Base-by-base conservation (phyloP, 2,113 vertebrate genomes). In the Myxocyprinus asiaticus region DNA sequence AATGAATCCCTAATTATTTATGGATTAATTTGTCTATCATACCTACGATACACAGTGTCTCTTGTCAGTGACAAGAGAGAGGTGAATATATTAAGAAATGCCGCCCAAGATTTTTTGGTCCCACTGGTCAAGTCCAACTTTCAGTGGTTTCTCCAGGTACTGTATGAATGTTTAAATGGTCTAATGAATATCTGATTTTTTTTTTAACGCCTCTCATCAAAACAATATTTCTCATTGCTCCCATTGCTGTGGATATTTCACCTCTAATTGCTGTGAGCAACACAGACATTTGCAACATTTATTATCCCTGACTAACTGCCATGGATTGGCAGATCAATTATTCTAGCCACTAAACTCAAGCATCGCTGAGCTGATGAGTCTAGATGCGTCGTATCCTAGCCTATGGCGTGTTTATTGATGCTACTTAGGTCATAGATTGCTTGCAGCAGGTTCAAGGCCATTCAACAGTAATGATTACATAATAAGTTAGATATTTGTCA, bases 401-500 rank as follows among this genome's bases (percentile, higher is more conserved):
- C 69, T 67, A 5, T 4, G 69, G 70, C 22, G n/a, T 42, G 33
- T n/a, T 12, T 67, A 59, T 59, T 67, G 79, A 73, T 59, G 17
- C n/a, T 33, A 53, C 7, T 8, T 14, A 48, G n/a, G 48, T 75
- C 56, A 62, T 61, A n/a, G 51, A 22, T 58, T 61, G 59, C 45
- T 56, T 55, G 67, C 2, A 15, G 11, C 42, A 47, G 51, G 44
- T 67, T 59, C 71, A 68, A 42, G 45, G 33, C 50, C 9, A 61
- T 15, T 53, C n/a, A 14, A 43, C 69, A 51, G 53, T 55, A 77
- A 62, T 63, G 48, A 77, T 79, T 58, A 63, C 17, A 50, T 64
- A 48, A 78, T 66, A 74, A 81, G 69, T 69, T 65, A 43, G 63
- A 64, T 47, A 33, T 81, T 69, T 80, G 78, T 58, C 73, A 77